Evolutionary conservation across 2,113 vertebrate genomes (phyloP).

Genomic region (Sebastes schlegelii): DNA sequence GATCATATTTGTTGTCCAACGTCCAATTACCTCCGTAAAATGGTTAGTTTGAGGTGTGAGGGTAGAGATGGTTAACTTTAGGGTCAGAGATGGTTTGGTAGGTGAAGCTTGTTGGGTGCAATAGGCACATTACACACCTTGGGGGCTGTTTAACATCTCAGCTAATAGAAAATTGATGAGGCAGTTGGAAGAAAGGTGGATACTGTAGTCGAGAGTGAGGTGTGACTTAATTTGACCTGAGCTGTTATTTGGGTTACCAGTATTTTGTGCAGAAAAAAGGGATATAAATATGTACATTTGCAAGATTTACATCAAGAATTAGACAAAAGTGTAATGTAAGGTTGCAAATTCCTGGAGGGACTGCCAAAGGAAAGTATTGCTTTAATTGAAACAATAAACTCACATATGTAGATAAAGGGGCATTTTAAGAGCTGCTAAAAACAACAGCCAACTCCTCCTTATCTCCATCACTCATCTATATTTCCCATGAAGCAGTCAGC

Average conservation of each 20-base stretch:
- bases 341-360: background rate
- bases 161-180: background rate
- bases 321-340: background rate
- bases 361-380: background rate
- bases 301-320: background rate
- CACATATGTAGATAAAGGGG: conserved; percentile 1
- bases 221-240: background rate
- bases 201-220: background rate
- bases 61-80: background rate
- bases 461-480: conserved; percentile 33
- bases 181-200: background rate
- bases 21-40: background rate
- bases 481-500: conserved; percentile 18
- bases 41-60: conserved; percentile 9
- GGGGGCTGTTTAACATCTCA: background rate
- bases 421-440: conserved; percentile 26
- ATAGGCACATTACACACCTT: background rate
- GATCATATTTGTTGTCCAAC: too few relatives aligned
- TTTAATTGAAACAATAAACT: conserved; percentile 10
- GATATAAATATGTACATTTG: background rate
- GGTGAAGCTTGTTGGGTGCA: background rate
- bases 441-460: conserved; percentile 22
- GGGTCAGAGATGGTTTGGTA: background rate
- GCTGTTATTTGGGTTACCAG: background rate
- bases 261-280: background rate